A percentile compares a stretch with the other conserved stretches of the same genome.
These are phyloP conservation scores for Lithophane socia DNA, from an alignment of 2,888 invertebrate genomes.

Conservation along the genomic window DNA sequence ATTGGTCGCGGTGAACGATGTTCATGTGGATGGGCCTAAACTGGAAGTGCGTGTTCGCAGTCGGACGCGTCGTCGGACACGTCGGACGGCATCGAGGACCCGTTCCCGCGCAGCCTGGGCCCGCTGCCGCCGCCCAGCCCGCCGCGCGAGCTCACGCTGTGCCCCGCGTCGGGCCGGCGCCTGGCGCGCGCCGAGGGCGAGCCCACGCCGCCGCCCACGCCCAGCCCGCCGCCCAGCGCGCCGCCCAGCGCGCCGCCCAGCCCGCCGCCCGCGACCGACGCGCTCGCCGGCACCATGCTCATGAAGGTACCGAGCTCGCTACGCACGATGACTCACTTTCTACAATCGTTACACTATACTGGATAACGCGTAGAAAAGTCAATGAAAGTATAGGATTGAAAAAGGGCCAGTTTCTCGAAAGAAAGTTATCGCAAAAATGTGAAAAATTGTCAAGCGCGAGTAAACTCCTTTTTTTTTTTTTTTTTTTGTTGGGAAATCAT, in stretches of 20 bases:
- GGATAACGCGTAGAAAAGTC: not conserved
- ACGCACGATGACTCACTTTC: not conserved
- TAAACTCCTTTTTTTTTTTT: no score
- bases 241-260: conserved; percentile 71
- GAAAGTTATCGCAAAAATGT: not conserved
- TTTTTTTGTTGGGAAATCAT: no score
- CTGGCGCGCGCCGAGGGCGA: conserved; percentile 92
- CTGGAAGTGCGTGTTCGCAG: conserved; percentile 56
- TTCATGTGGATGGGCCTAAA: not conserved
- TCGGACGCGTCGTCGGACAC: conserved; percentile 85
- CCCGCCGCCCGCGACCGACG: conserved; percentile 68
- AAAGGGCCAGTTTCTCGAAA: not conserved
- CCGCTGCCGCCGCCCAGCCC: conserved; percentile 91
- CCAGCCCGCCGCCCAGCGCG: conserved; percentile 82
- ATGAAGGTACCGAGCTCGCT: conserved; percentile 79
- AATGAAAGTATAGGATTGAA: conserved; percentile 3
- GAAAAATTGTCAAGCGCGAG: no score
- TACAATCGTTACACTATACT: no score
- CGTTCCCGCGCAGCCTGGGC: conserved; percentile 89
- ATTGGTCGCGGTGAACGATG: not conserved
- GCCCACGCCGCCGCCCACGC: conserved; percentile 90
- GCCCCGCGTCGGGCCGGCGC: conserved; percentile 84
- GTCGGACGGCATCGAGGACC: conserved; percentile 92
- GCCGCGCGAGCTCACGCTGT: conserved; percentile 92
- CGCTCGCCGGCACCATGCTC: conserved; percentile 78